Conservation (phyloP, 1,140 invertebrate species). For the Coboldia fuscipes region DNA sequence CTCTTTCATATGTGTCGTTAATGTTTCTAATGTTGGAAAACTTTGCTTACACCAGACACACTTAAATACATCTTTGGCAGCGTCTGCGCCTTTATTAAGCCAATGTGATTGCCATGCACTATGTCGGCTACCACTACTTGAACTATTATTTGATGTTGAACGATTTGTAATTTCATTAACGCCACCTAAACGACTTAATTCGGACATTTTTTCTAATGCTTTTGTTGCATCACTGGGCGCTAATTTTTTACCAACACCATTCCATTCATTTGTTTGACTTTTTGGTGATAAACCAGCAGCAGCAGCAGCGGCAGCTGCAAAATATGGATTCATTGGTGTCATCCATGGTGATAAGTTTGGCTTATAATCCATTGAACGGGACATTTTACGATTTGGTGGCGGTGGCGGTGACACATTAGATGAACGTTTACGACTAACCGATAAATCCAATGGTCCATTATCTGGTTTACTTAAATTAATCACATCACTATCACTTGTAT, state of each 20-base stretch:
- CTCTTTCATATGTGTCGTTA: constrained; percentile 90
- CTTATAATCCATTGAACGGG: constrained; percentile 36
- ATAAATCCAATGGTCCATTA: constrained; percentile 59
- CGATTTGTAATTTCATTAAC: constrained; percentile 7
- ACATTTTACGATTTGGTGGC: constrained; percentile 38
- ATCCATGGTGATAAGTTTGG: constrained; percentile 50
- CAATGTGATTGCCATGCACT: constrained; percentile 89
- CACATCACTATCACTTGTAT: constrained; percentile 34
- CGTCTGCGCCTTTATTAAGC: constrained; percentile 81
- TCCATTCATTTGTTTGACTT: constrained; percentile 42
- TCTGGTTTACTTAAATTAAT: constrained; percentile 46
- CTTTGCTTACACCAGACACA: constrained; percentile 93
- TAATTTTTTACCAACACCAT: constrained; percentile 45
- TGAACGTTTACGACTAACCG: constrained; percentile 48
- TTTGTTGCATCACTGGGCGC: constrained; percentile 60
- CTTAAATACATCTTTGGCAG: constrained; percentile 81
- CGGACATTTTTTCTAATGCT: constrained; percentile 79
- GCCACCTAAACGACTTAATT: constrained; percentile 54
- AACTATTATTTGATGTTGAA: constrained; percentile 5
- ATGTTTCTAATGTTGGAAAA: constrained; percentile 68
- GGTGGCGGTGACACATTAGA: constrained; percentile 37
- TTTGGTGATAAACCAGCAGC: constrained; percentile 50
- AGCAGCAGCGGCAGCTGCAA: constrained; percentile 55
- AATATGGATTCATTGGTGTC: constrained; percentile 58
- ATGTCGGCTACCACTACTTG: constrained; percentile 37